phyloP scores from a whole-genome alignment of 2,888 invertebrate species.

The Alentia gelatinosa region DNA sequence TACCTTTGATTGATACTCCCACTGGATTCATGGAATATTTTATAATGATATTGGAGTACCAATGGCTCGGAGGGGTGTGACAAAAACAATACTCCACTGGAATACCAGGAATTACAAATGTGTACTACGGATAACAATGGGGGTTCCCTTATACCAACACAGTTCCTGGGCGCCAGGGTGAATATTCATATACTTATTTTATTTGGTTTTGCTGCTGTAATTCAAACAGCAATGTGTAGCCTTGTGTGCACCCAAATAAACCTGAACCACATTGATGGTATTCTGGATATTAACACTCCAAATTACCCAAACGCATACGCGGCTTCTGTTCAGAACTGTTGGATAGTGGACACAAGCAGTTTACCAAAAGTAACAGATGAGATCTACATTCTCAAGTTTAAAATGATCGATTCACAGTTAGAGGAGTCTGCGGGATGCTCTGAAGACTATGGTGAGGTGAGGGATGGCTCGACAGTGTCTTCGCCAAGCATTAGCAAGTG shows the following conservation, averaged over 20 bases:
- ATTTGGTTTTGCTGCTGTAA: no score
- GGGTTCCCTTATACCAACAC: no score
- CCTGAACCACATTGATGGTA: not conserved
- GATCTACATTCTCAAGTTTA: not conserved
- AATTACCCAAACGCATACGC: not conserved
- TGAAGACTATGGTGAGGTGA: not conserved
- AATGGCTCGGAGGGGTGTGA: no score
- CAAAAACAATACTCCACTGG: no score
- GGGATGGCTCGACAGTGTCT: not conserved
- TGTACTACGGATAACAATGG: no score
- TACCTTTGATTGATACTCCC: no score
- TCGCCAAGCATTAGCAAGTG: not conserved
- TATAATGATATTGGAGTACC: no score
- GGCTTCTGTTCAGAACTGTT: not conserved
- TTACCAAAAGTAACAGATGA: not conserved
- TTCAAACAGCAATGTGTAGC: no score
- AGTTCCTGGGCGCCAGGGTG: no score
- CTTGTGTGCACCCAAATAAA: not conserved
- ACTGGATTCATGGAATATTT: no score
- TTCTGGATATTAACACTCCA: not conserved
- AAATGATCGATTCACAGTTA: not conserved
- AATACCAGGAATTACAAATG: no score
- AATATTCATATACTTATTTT: no score
- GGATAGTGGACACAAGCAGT: not conserved
- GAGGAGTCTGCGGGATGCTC: not conserved